Evolutionary conservation across 2,888 invertebrate genomes (phyloP).

Genomic region (Thymelicus lineola): DNA sequence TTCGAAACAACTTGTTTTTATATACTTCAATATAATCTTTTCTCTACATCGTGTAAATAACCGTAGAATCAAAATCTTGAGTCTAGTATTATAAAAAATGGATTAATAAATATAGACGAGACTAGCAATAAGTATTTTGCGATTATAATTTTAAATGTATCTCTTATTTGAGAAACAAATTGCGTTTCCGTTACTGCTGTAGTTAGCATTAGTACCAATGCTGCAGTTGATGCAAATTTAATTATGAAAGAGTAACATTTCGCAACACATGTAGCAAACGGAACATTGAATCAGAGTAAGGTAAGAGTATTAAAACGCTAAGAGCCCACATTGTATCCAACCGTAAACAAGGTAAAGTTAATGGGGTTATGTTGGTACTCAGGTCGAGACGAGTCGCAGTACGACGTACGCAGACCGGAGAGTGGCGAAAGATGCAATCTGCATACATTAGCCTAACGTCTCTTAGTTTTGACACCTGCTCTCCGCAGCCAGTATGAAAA

Average conservation of each 20-base stretch:
- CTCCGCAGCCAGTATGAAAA: slow-evolving; percentile 61
- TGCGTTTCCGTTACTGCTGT: neutral
- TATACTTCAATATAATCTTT: too few species aligned
- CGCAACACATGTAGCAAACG: neutral
- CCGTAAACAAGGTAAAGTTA: slow-evolving; percentile 68
- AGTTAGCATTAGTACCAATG: neutral
- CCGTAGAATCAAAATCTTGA: too few species aligned
- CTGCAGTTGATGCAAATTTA: too few species aligned
- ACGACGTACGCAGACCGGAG: slow-evolving; percentile 32
- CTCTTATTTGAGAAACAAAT: neutral
- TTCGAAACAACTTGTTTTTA: too few species aligned
- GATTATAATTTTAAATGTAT: too few species aligned
- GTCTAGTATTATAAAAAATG: too few species aligned
- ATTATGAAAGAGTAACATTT: neutral
- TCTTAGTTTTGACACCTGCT: slow-evolving; percentile 84
- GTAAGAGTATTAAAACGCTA: slow-evolving; percentile 43
- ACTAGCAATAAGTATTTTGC: too few species aligned
- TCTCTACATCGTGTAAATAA: too few species aligned
- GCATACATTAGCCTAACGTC: slow-evolving; percentile 83
- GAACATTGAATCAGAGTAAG: slow-evolving; percentile 42
- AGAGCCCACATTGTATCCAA: slow-evolving; percentile 48
- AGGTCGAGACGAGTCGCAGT: slow-evolving; percentile 38
- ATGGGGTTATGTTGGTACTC: slow-evolving; percentile 62
- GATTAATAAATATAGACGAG: too few species aligned
- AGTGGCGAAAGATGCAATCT: slow-evolving; percentile 79